These are phyloP conservation scores for Steinernema scapterisci DNA, from an alignment of 2,888 invertebrate genomes.

Conservation along the genomic window DNA sequence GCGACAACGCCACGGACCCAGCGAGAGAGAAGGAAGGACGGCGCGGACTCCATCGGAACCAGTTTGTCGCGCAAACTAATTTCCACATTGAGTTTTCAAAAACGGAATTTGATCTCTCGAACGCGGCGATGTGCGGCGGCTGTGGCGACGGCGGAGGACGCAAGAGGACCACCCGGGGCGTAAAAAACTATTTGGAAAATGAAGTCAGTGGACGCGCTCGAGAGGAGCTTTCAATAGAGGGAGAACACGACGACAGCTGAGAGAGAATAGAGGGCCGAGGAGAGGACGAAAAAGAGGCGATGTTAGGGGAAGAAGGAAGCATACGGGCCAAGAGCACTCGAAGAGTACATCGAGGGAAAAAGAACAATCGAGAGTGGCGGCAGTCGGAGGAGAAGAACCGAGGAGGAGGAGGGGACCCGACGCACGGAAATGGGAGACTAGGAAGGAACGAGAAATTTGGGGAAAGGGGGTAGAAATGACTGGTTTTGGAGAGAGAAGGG, in stretches of 20 bases:
- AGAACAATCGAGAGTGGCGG: slow-evolving; percentile 21
- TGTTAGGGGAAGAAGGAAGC: neutral
- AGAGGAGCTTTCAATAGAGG: too few relatives aligned
- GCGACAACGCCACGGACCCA: neutral
- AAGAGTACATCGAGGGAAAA: neutral
- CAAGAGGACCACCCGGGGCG: slow-evolving; percentile 17
- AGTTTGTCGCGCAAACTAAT: slow-evolving; percentile 13
- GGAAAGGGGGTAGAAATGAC: neutral
- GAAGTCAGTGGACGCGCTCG: neutral
- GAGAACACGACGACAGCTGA: too few relatives aligned
- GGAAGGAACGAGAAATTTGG: too few relatives aligned
- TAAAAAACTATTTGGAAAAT: neutral
- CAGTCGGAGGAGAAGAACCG: neutral
- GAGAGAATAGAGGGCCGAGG: too few relatives aligned
- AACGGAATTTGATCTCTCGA: slow-evolving; percentile 23
- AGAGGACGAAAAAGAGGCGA: neutral
- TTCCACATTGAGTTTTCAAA: neutral
- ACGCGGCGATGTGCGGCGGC: neutral
- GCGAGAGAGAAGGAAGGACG: too few relatives aligned
- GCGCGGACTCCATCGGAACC: neutral
- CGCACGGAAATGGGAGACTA: slow-evolving; percentile 21
- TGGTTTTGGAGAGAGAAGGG: neutral
- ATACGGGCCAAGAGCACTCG: neutral
- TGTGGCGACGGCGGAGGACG: neutral
- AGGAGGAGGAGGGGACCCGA: neutral